These are phyloP conservation scores for Epistrophe eligans DNA, from an alignment of 2,888 invertebrate species.

Conservation along the genomic window DNA sequence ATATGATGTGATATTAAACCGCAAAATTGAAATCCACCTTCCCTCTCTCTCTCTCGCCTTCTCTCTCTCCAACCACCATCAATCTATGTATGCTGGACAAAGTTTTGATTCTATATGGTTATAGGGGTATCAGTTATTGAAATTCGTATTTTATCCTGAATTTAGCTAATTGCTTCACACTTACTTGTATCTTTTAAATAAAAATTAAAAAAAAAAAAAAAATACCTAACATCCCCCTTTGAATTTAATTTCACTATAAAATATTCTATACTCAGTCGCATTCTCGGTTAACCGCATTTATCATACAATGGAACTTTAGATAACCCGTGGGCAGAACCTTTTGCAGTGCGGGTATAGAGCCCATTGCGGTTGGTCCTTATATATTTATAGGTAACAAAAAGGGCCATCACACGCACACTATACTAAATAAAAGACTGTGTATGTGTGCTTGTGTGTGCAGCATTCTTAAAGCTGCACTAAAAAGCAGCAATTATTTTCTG, in stretches of 20 bases:
- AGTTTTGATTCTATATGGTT: background rate
- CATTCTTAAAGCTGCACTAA: conserved; percentile 51
- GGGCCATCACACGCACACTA: conserved; percentile 35
- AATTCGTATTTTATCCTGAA: conserved; percentile 42
- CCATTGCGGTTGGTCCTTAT: conserved; percentile 30
- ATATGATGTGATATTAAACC: background rate
- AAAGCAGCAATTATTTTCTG: conserved; percentile 58
- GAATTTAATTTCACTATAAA: conserved; percentile 42
- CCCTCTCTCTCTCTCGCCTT: too few relatives aligned
- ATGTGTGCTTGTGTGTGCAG: conserved; percentile 13
- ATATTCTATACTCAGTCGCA: background rate
- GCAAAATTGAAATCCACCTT: background rate
- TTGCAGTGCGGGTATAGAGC: background rate
- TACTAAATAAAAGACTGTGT: background rate
- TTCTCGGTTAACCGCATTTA: conserved; percentile 44
- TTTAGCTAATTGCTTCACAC: conserved; percentile 54
- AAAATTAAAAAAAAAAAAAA: background rate
- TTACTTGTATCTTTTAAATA: background rate
- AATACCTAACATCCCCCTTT: background rate
- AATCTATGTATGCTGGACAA: too few relatives aligned
- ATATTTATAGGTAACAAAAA: conserved; percentile 28
- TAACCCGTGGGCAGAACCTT: conserved; percentile 4
- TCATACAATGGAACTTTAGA: background rate
- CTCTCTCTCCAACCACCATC: background rate
- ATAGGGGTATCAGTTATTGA: conserved; percentile 19